Evolutionary conservation across 1,140 invertebrate species (phyloP).

Genomic region (Caenorhabditis remanei): DNA sequence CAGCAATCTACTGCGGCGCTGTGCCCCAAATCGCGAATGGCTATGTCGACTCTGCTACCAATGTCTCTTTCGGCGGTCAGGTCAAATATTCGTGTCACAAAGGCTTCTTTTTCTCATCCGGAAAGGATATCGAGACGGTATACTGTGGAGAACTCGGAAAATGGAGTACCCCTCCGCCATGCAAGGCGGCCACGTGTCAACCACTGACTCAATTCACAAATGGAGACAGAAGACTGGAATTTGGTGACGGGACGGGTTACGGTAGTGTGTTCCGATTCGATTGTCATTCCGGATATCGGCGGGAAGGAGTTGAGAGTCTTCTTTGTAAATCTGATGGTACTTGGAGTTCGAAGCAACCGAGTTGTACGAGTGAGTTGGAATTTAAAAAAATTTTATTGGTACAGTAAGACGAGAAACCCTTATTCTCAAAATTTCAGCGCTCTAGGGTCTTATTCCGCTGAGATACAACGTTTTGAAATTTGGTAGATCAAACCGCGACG

Average conservation of each 20-base stretch:
- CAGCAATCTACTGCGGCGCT: slow-evolving; percentile 94
- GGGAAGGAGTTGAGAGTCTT: slow-evolving; percentile 89
- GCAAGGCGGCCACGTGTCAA: slow-evolving; percentile 83
- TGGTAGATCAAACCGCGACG: too few relatives aligned
- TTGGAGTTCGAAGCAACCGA: slow-evolving; percentile 92
- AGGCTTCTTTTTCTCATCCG: slow-evolving; percentile 91
- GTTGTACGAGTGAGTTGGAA: slow-evolving; percentile 84
- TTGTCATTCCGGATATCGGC: slow-evolving; percentile 91
- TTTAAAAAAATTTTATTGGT: background rate
- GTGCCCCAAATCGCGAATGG: slow-evolving; percentile 97
- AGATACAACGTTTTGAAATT: too few relatives aligned
- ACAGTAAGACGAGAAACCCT: too few relatives aligned
- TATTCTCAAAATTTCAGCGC: too few relatives aligned
- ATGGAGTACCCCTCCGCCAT: slow-evolving; percentile 73
- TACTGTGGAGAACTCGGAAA: slow-evolving; percentile 74
- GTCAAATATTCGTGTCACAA: slow-evolving; percentile 96
- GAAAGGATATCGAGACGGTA: slow-evolving; percentile 85
- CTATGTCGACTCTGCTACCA: slow-evolving; percentile 92
- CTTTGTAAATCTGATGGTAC: slow-evolving; percentile 95
- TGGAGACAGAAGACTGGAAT: slow-evolving; percentile 89
- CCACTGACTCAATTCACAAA: slow-evolving; percentile 88
- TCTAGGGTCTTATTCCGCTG: too few relatives aligned
- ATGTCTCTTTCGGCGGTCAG: slow-evolving; percentile 91
- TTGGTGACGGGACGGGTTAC: slow-evolving; percentile 92
- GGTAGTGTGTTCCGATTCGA: slow-evolving; percentile 92